Evolutionary conservation across 2,797 vertebrate species (phyloP), one percentile per base, ranked within the genome.

Genomic region (Gadopsis bispinosus): DNA sequence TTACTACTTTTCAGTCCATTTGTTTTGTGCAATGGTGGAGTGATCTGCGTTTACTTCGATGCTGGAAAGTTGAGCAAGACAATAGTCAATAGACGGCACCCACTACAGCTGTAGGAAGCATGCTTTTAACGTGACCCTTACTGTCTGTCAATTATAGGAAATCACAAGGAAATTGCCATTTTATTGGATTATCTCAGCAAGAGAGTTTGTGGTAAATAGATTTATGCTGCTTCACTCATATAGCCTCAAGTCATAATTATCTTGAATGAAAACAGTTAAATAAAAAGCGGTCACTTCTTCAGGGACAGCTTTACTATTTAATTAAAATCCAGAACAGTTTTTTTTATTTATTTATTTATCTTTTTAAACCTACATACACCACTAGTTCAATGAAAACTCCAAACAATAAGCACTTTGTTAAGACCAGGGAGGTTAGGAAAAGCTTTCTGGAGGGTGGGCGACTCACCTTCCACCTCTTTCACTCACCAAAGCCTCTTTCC

Each of bases 341-440:
- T 13, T 62, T 70, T 67, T 72, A 41, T 75, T 48, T 80, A 26
- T 14, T 13, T 16, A 26, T 1, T 26, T 26, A 26, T 33, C 72
- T 79, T 78, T 69, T 75, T 29, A 77, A 86, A 85, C 65, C 70
- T 50, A 78, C 16, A 35, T 56, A 68, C 74, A 64, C 70, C 48
- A 65, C 67, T 55, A 75, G 79, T 81, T 87, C 75, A 78, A 79
- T 88, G 64, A 93, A 87, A 90, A 85, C 75, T 64, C 81, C 47
- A 78, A 90, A 95, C 94, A 95, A 94, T 91, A 90, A 89, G 72
- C 33, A 87, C 89, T 92, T 92, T 94, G 94, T 95, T 92, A 81
- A 83, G 79, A 80, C 60, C 78, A 91, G 83, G 82, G 81, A 88
- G 80, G 85, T 89, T 88, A 77, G 88, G 86, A 86, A 90, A 91